Conservation (phyloP, 2,888 invertebrate genomes). For the Leucoptera coffeella region DNA sequence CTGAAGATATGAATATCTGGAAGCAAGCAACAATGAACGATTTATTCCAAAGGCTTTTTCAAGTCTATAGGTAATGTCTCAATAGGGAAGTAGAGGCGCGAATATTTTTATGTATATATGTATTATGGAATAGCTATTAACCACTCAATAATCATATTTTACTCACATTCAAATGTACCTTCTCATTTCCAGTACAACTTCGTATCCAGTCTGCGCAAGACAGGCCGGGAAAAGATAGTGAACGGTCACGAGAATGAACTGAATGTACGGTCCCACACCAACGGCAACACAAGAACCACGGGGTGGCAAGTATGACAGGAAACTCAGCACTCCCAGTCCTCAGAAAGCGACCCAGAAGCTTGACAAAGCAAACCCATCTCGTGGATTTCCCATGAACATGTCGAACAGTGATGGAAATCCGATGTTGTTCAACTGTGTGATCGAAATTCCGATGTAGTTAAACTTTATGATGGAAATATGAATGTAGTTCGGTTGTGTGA, state of each 20-base stretch:
- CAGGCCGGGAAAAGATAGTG: constrained; percentile 15
- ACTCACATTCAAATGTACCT: not conserved
- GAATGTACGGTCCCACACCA: constrained; percentile 19
- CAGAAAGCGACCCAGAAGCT: constrained; percentile 13
- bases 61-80: too few species aligned
- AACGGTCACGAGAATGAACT: constrained; percentile 30
- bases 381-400: constrained; percentile 37
- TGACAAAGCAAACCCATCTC: constrained; percentile 22
- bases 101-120: too few species aligned
- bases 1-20: too few species aligned
- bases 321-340: constrained; percentile 14
- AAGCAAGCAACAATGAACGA: too few species aligned
- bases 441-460: too few species aligned
- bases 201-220: constrained; percentile 33
- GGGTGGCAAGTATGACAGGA: constrained; percentile 38
- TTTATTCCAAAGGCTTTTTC: too few species aligned
- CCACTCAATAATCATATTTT: too few species aligned
- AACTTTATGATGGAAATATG: too few species aligned
- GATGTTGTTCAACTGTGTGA: too few species aligned
- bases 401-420: constrained; percentile 11
- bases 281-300: constrained; percentile 26
- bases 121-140: too few species aligned
- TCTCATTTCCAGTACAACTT: constrained; percentile 25
- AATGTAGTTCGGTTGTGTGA: constrained; percentile 3
- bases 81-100: too few species aligned